phyloP scores from a whole-genome alignment of 2,888 invertebrate genomes.

The Allacma fusca region DNA sequence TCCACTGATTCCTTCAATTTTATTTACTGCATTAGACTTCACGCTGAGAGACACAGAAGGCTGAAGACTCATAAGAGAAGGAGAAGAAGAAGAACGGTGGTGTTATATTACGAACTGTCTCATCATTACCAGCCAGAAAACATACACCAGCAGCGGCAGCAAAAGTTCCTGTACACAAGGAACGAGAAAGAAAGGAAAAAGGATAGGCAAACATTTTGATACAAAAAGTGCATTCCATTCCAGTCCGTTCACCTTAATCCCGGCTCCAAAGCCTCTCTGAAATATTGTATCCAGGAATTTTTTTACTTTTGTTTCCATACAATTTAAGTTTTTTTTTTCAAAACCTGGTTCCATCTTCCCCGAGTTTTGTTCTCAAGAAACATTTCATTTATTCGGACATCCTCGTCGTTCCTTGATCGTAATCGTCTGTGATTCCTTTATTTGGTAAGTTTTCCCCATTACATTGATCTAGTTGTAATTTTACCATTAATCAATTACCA shows the following conservation, averaged over 20 bases:
- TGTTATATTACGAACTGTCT: slow-evolving; percentile 20
- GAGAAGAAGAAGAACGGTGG: slow-evolving; percentile 14
- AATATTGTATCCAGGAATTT: background rate
- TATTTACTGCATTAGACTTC: slow-evolving; percentile 36
- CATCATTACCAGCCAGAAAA: slow-evolving; percentile 11
- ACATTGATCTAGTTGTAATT: background rate
- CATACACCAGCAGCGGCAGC: background rate
- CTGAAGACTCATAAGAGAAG: slow-evolving; percentile 13
- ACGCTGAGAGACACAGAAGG: slow-evolving; percentile 18
- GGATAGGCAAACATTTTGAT: slow-evolving; percentile 47
- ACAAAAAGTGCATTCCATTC: slow-evolving; percentile 60
- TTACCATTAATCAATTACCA: background rate
- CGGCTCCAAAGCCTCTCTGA: slow-evolving; percentile 8
- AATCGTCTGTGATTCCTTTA: background rate
- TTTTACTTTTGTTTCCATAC: background rate
- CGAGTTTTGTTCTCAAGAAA: no score
- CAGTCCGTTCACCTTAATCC: slow-evolving; percentile 59
- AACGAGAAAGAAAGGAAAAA: slow-evolving; percentile 21
- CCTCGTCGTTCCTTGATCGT: background rate
- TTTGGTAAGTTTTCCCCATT: background rate
- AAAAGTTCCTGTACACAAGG: background rate
- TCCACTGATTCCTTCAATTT: slow-evolving; percentile 37
- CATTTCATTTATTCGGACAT: background rate
- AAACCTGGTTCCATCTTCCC: background rate
- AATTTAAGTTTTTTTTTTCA: slow-evolving; percentile 10